These are phyloP conservation scores for Lymantria monacha DNA, from an alignment of 2,888 invertebrate genomes.

Conservation along the genomic window DNA sequence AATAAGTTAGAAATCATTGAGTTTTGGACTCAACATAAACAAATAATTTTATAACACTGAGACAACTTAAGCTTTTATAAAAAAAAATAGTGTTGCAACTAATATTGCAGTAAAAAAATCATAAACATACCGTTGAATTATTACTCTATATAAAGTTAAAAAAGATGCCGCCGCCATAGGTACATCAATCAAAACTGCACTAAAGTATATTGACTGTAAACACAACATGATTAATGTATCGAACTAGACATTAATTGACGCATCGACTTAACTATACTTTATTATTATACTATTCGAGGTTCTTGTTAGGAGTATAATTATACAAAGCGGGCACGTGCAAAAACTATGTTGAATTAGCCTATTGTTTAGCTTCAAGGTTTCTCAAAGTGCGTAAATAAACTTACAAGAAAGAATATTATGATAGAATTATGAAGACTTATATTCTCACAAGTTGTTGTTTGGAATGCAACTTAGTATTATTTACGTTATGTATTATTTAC, in stretches of 20 bases:
- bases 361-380: slow-evolving; percentile 31
- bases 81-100: no score
- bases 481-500: no score
- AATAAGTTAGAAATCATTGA: no score
- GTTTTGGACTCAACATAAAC: no score
- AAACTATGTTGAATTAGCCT: slow-evolving; percentile 26
- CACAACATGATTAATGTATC: slow-evolving; percentile 53
- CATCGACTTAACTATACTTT: slow-evolving; percentile 16
- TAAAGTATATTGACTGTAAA: slow-evolving; percentile 31
- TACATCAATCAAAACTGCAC: slow-evolving; percentile 38
- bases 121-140: slow-evolving; percentile 8
- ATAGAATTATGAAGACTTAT: no score
- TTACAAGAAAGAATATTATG: background rate
- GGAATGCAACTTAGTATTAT: no score
- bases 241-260: slow-evolving; percentile 44
- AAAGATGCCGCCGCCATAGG: slow-evolving; percentile 15
- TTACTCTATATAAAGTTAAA: slow-evolving; percentile 16
- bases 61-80: no score
- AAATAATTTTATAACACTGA: no score
- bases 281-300: slow-evolving; percentile 24
- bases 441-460: no score
- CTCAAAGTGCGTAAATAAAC: slow-evolving; percentile 1
- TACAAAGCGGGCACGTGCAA: slow-evolving; percentile 29
- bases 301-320: slow-evolving; percentile 40
- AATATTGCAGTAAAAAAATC: no score